Evolutionary conservation across 1,140 invertebrate species (phyloP).

Genomic region (Pseudomyrmex cubaensis): DNA sequence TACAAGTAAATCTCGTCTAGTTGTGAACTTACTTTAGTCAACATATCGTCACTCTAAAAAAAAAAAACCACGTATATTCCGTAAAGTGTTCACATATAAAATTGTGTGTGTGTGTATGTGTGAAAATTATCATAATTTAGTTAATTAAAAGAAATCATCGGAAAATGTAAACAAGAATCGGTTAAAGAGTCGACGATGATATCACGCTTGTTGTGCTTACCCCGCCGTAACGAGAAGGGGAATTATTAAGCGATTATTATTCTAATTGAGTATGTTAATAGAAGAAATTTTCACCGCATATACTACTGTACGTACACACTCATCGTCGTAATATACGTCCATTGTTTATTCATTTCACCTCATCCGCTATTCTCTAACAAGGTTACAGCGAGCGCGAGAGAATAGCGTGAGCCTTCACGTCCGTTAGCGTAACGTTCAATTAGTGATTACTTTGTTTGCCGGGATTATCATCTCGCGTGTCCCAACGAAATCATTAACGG

Average conservation of each 20-base stretch:
- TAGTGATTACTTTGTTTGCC: conserved; percentile 47
- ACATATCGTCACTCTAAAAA: background rate
- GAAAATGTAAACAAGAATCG: conserved; percentile 60
- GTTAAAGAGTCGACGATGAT: conserved; percentile 30
- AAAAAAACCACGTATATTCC: background rate
- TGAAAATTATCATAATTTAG: conserved; percentile 62
- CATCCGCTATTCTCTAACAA: conserved; percentile 25
- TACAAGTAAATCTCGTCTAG: background rate
- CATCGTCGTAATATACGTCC: background rate
- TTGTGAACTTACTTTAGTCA: background rate
- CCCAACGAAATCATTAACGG: conserved; percentile 47
- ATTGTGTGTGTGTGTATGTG: too few species aligned
- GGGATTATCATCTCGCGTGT: conserved; percentile 56
- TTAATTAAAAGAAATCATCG: conserved; percentile 70
- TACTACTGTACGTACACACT: background rate
- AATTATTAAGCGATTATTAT: conserved; percentile 70
- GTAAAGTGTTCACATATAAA: too few species aligned
- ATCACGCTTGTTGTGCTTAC: conserved; percentile 63
- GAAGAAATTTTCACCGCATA: conserved; percentile 59
- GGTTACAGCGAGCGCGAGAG: background rate
- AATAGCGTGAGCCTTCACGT: conserved; percentile 23
- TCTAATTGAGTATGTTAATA: conserved; percentile 69
- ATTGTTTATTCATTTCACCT: conserved; percentile 54
- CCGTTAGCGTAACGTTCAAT: conserved; percentile 55
- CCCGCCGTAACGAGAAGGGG: conserved; percentile 60